A percentile compares a stretch with the other conserved stretches of the same genome.
Conservation (phyloP, 2,797 vertebrate genomes). For the Calcarius lapponicus region DNA sequence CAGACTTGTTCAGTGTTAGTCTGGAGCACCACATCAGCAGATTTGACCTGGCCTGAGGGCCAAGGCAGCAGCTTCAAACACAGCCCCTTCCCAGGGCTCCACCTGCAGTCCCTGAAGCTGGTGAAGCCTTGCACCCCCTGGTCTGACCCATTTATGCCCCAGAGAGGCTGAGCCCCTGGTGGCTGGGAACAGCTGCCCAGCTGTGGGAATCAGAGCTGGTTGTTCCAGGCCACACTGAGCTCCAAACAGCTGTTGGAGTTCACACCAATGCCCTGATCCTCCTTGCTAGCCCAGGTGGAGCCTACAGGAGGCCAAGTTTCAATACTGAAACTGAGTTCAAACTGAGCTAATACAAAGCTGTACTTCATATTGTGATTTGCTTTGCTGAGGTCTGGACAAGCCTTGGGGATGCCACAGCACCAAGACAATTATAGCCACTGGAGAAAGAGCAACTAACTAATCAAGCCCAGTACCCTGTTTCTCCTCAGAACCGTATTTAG, state of each 20-base stretch:
- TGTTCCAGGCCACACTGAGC: not conserved
- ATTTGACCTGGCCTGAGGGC: not conserved
- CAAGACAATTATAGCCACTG: not conserved
- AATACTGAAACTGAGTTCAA: no score
- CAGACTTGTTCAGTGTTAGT: not conserved
- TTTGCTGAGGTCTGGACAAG: not conserved
- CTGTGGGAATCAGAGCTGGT: fast-evolving
- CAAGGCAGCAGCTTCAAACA: not conserved
- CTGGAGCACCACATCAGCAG: not conserved
- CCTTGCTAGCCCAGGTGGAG: not conserved
- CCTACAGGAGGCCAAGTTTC: not conserved
- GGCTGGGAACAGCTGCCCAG: not conserved
- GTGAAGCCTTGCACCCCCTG: not conserved
- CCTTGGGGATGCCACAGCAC: not conserved
- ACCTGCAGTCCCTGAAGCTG: not conserved
- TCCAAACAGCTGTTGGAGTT: not conserved
- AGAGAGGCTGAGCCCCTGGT: not conserved
- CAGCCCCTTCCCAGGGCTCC: not conserved
- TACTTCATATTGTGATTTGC: not conserved
- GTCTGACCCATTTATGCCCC: not conserved
- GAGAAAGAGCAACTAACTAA: not conserved
- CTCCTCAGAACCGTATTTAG: not conserved
- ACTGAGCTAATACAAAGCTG: not conserved
- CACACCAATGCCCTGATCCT: not conserved
- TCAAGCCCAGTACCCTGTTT: not conserved